A percentile compares a stretch with the other conserved stretches of the same genome.
These are phyloP conservation scores for Drosophila parabipectinata DNA, from an alignment of 1,140 invertebrate species.

Conservation along the genomic window DNA sequence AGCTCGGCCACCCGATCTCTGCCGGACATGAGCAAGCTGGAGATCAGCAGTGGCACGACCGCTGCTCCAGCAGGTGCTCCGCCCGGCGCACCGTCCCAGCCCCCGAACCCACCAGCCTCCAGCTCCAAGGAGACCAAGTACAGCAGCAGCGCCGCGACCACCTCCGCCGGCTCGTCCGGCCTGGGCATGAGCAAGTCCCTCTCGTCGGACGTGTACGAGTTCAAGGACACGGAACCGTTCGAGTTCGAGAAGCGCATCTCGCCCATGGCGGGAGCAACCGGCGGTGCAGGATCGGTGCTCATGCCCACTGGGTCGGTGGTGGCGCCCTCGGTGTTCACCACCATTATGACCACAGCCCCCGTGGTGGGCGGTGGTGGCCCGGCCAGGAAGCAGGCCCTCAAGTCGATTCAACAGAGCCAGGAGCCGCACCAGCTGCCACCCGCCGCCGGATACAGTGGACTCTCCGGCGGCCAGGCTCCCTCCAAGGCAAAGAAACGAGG, in stretches of 20 bases:
- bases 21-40: conserved; percentile 81
- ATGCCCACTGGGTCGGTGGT: not conserved
- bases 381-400: conserved; percentile 55
- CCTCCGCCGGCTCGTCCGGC: conserved; percentile 7
- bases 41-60: conserved; percentile 63
- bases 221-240: conserved; percentile 94
- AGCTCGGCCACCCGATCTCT: conserved; percentile 67
- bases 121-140: conserved; percentile 61
- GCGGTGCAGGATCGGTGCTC: conserved; percentile 8
- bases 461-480: not conserved
- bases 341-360: not conserved
- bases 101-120: conserved; percentile 1
- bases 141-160: conserved; percentile 83
- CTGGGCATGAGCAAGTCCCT: conserved; percentile 44
- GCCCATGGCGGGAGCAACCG: conserved; percentile 43
- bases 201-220: conserved; percentile 88
- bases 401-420: conserved; percentile 41
- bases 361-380: conserved; percentile 18
- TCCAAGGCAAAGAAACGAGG: conserved; percentile 69
- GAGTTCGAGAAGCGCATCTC: conserved; percentile 88
- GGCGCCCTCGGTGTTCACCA: not conserved
- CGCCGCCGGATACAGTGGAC: not conserved
- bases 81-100: not conserved
- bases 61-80: not conserved
- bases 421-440: conserved; percentile 48